Evolutionary conservation across 2,113 vertebrate species (phyloP), one percentile per base, ranked within the genome.

Genomic region (Alligator mississippiensis): DNA sequence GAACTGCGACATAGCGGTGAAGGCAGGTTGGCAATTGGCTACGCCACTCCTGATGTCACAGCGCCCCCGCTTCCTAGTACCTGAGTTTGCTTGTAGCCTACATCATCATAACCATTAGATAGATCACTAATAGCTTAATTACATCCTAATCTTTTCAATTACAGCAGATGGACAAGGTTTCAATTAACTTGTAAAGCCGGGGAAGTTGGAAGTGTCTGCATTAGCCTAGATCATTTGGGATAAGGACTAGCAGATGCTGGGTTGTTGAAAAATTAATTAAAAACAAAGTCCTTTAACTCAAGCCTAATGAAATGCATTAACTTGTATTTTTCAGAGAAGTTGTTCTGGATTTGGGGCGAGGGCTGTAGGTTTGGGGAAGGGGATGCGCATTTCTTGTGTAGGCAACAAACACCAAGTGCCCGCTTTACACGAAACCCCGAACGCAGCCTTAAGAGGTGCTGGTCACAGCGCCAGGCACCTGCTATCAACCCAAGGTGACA

Each of bases 201-300:
- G 92, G 55, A 89, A 84, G 82, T 58, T 15, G 85, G 82, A 94
- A 96, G 89, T 22, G 11, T 75, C 78, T 94, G 88, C 90, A 93
- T 92, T 90, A 30, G 63, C 87, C 94, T 83, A 89, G 94, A 94
- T 84, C 90, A 25, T 28, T 85, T 70, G 82, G 95, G 90, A 96
- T 88, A 92, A 93, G 94, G 95, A 89, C 85, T 89, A 85, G 75
- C 92, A 96, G 94, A 94, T 92, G 92, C 92, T 89, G 93, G 22
- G 30, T 61, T 95, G 93, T 90, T 95, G 59, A 34, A 94, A 89
- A 92, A 86, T 83, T 82, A 85, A 18, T 91, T 94, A 92, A 58
- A 81, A 93, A 88, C 93, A 47, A 47, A 82, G 77, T 64, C 89
- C 47, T 94, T 84, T 88, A 88, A 90, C 90, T 91, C 85, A 79